A percentile compares a stretch with the other conserved stretches of the same genome.
These are phyloP conservation scores for Sabatieria punctata DNA, from an alignment of 2,888 invertebrate species.

Conservation along the genomic window DNA sequence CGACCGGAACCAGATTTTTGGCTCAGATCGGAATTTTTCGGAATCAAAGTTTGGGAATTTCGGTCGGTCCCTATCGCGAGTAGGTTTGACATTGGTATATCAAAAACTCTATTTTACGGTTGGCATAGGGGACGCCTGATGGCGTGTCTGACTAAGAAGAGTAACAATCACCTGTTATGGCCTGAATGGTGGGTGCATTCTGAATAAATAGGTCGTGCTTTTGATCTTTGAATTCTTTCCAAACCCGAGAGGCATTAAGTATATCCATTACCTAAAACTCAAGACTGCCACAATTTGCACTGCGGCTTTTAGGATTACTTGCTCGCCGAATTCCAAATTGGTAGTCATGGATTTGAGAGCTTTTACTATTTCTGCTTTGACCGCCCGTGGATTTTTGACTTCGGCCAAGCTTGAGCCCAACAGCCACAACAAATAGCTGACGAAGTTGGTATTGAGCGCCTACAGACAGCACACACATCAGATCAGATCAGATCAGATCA, in stretches of 20 bases:
- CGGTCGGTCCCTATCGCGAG: too few species aligned
- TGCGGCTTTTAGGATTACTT: too few species aligned
- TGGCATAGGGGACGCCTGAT: too few species aligned
- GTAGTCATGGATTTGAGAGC: constrained; percentile 80
- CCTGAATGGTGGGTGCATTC: constrained; percentile 55
- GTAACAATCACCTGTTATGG: constrained; percentile 52
- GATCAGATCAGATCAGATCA: too few species aligned
- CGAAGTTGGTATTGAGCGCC: constrained; percentile 73
- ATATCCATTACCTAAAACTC: constrained; percentile 38
- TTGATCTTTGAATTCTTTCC: constrained; percentile 91
- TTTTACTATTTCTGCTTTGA: constrained; percentile 86
- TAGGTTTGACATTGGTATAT: too few species aligned
- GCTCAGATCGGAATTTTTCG: too few species aligned
- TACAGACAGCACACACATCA: constrained; percentile 41
- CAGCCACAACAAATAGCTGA: constrained; percentile 63
- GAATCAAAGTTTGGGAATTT: too few species aligned
- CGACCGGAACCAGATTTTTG: too few species aligned
- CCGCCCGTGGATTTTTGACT: constrained; percentile 44
- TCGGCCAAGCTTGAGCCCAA: constrained; percentile 53
- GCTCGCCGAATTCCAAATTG: constrained; percentile 61
- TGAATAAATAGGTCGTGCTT: constrained; percentile 66
- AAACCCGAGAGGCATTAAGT: constrained; percentile 62
- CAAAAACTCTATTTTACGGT: too few species aligned
- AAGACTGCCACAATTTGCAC: too few species aligned
- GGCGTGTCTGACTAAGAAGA: too few species aligned